phyloP scores from a whole-genome alignment of 1,140 invertebrate species.

The Zelostemma sp. region DNA sequence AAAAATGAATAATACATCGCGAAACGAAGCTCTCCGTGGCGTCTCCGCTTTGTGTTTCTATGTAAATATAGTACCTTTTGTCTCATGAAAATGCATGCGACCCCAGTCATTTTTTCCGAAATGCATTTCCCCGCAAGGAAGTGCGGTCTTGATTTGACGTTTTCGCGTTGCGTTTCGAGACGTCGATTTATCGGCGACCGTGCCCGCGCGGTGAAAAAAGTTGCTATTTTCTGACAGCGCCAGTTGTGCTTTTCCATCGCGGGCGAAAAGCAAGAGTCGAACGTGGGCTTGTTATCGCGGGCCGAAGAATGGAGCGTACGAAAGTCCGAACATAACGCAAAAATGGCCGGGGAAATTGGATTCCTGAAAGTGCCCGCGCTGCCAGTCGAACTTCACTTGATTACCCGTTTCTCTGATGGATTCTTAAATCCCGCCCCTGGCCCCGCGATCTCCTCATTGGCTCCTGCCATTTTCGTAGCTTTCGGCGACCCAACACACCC shows the following conservation, averaged over 20 bases:
- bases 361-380: constrained; percentile 56
- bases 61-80: neutral
- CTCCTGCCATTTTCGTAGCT: constrained; percentile 36
- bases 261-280: constrained; percentile 23
- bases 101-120: constrained; percentile 13
- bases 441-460: constrained; percentile 29
- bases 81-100: constrained; percentile 7
- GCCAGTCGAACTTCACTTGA: constrained; percentile 47
- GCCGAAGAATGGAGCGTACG: constrained; percentile 26
- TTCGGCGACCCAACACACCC: constrained; percentile 29
- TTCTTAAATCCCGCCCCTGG: constrained; percentile 49
- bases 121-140: neutral
- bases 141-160: constrained; percentile 28
- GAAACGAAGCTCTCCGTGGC: neutral
- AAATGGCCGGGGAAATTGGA: constrained; percentile 62
- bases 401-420: constrained; percentile 64
- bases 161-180: constrained; percentile 12
- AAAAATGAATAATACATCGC: neutral
- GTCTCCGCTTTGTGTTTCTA: neutral
- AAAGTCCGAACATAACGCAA: constrained; percentile 46
- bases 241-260: constrained; percentile 16
- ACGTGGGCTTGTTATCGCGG: constrained; percentile 25
- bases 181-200: constrained; percentile 23
- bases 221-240: constrained; percentile 10
- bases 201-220: constrained; percentile 22